Percentiles rank a stretch among this genome's conserved stretches.
Evolutionary conservation across 1,140 invertebrate species (phyloP).

Genomic region (Drusus annulatus): DNA sequence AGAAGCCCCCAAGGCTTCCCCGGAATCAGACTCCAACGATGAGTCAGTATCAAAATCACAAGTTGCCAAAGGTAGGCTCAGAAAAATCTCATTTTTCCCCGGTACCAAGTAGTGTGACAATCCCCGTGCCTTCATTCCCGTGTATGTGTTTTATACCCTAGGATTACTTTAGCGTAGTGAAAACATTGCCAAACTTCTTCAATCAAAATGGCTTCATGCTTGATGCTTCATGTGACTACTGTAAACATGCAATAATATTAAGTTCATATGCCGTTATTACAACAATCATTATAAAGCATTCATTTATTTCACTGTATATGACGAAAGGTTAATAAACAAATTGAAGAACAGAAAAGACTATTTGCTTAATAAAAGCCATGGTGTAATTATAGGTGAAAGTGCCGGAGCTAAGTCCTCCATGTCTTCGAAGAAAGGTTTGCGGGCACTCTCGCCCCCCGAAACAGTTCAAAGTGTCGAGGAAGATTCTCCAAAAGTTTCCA

Average conservation of each 20-base stretch:
- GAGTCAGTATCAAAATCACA: conserved; percentile 58
- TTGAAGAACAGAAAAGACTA: conserved; percentile 38
- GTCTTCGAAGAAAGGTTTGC: conserved; percentile 31
- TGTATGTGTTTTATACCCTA: conserved; percentile 37
- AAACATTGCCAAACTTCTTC: conserved; percentile 8
- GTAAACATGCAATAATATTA: neutral
- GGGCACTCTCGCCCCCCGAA: conserved; percentile 36
- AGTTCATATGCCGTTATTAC: neutral
- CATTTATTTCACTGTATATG: conserved; percentile 29
- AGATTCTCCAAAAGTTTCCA: conserved; percentile 16
- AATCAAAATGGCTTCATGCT: neutral
- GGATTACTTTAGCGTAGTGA: conserved; percentile 8
- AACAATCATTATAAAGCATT: conserved; percentile 21
- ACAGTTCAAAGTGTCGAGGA: conserved; percentile 34
- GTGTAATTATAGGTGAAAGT: conserved; percentile 56
- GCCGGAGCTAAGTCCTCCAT: conserved; percentile 40
- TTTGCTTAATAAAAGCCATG: conserved; percentile 47
- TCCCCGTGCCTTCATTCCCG: conserved; percentile 47
- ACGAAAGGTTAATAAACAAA: conserved; percentile 32
- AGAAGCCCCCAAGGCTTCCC: conserved; percentile 58
- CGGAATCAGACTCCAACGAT: conserved; percentile 59
- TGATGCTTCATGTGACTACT: neutral
- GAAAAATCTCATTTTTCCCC: conserved; percentile 82
- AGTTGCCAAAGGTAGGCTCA: conserved; percentile 77
- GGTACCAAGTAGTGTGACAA: conserved; percentile 72